Conservation (phyloP, 2,113 vertebrate species). For the Corvus hawaiiensis region DNA sequence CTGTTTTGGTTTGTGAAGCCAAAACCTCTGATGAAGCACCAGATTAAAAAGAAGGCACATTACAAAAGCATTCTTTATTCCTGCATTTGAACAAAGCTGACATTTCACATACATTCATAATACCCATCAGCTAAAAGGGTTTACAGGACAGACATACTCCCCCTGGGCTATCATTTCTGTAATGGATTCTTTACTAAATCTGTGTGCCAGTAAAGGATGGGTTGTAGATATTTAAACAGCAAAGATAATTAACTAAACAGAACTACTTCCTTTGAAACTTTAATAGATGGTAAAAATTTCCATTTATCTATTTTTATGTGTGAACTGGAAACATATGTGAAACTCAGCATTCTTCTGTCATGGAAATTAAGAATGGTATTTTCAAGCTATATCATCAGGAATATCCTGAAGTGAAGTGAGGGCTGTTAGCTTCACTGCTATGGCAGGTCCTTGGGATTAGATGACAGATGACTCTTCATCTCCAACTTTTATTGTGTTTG, state of each 20-base stretch:
- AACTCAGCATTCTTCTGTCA: neutral
- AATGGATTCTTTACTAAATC: slow-evolving; percentile 28
- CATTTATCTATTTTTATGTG: slow-evolving; percentile 24
- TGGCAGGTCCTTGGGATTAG: neutral
- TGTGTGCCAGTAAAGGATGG: neutral
- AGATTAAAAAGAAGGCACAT: neutral
- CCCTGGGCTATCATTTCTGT: neutral
- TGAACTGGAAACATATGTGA: slow-evolving; percentile 5
- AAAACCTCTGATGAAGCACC: slow-evolving; percentile 3
- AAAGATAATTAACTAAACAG: slow-evolving; percentile 44
- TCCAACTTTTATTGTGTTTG: neutral
- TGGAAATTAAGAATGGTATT: neutral
- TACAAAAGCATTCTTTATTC: slow-evolving; percentile 31
- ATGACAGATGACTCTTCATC: neutral
- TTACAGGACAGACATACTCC: neutral
- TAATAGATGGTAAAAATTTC: neutral
- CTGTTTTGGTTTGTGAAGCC: neutral
- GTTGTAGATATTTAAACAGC: slow-evolving; percentile 17
- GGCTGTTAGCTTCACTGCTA: neutral
- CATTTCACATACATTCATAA: slow-evolving; percentile 18
- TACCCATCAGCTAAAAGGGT: neutral
- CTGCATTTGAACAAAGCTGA: slow-evolving; percentile 6
- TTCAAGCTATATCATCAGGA: neutral
- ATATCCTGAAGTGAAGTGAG: neutral
- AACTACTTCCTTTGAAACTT: slow-evolving; percentile 42